Conservation (phyloP, 2,888 invertebrate species). For the Piscicola geometra region DNA sequence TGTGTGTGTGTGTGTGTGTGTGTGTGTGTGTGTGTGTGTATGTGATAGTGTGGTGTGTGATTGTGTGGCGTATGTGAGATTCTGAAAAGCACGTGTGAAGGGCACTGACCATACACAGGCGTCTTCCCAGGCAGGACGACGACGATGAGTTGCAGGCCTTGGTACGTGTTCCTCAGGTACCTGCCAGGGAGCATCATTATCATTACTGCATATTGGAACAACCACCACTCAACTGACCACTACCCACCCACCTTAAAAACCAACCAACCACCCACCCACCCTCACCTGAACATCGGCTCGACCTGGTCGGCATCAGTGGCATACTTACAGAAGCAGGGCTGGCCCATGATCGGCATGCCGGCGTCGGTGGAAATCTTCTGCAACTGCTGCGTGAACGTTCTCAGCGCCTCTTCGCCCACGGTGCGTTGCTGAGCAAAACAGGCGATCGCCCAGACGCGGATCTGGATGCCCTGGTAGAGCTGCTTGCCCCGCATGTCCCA, state of each 20-base stretch:
- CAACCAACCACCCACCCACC: too few species aligned
- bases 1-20: constrained; percentile 51
- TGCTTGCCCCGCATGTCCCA: constrained; percentile 99
- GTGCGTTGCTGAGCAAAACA: constrained; percentile 98
- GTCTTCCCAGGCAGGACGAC: constrained; percentile 98
- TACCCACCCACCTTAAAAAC: too few species aligned
- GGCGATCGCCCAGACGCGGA: constrained; percentile 98
- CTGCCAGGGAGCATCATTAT: constrained; percentile 59
- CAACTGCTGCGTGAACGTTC: constrained; percentile 92
- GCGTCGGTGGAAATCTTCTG: constrained; percentile 99
- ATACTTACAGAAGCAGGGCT: constrained; percentile 92
- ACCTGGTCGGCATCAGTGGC: constrained; percentile 95
- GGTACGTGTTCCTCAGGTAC: constrained; percentile 93
- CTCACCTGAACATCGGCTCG: constrained; percentile 30
- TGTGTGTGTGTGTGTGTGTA: too few species aligned
- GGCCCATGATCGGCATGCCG: constrained; percentile 98
- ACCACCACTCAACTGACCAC: background rate
- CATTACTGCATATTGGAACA: background rate
- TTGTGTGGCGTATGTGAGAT: too few species aligned
- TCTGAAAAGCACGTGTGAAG: too few species aligned
- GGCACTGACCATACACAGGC: constrained; percentile 80
- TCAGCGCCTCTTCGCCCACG: constrained; percentile 89
- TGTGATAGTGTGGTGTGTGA: too few species aligned
- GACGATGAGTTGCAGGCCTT: constrained; percentile 89
- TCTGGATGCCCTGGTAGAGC: constrained; percentile 98